Conservation (phyloP, 30 jellyfish, hydroid and myxozoan species). For the Mastigias papua region DNA sequence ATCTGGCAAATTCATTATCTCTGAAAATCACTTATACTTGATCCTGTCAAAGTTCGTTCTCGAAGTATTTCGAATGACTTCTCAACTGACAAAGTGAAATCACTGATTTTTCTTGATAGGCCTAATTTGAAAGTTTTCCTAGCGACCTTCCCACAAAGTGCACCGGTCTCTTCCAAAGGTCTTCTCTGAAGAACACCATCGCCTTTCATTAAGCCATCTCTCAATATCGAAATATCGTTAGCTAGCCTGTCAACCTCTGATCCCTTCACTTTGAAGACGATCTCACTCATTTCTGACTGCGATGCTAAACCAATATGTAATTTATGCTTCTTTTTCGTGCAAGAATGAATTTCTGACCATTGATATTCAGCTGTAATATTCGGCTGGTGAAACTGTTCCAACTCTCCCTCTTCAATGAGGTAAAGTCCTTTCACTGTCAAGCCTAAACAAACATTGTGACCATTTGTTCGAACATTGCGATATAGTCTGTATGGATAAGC, state of each 20-base stretch:
- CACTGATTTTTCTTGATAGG: constrained; percentile 26
- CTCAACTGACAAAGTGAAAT: constrained; percentile 59
- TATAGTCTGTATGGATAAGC: constrained; percentile 34
- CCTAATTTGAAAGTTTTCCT: constrained; percentile 10
- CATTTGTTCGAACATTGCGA: constrained; percentile 18
- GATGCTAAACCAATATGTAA: constrained; percentile 28
- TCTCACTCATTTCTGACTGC: constrained; percentile 21
- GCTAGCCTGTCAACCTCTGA: constrained; percentile 12
- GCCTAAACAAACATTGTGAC: constrained; percentile 33
- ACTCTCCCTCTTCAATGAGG: constrained; percentile 17
- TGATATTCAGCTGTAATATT: constrained; percentile 11
- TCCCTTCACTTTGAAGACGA: constrained; percentile 4
- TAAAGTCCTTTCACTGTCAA: constrained; percentile 30
- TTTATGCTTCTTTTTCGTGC: constrained; percentile 55
- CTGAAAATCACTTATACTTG: background rate
- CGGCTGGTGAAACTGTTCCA: constrained; percentile 28
- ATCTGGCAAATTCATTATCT: background rate
- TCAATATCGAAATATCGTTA: constrained; percentile 28
- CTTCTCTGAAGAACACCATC: background rate
- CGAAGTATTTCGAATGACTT: constrained; percentile 39
- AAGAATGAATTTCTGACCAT: constrained; percentile 57
- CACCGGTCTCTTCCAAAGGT: background rate
- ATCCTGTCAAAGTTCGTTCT: constrained; percentile 9
- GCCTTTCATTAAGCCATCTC: constrained; percentile 31
- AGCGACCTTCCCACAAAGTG: background rate